phyloP scores from a whole-genome alignment of 1,140 invertebrate species.

The Eriocheir sinensis region DNA sequence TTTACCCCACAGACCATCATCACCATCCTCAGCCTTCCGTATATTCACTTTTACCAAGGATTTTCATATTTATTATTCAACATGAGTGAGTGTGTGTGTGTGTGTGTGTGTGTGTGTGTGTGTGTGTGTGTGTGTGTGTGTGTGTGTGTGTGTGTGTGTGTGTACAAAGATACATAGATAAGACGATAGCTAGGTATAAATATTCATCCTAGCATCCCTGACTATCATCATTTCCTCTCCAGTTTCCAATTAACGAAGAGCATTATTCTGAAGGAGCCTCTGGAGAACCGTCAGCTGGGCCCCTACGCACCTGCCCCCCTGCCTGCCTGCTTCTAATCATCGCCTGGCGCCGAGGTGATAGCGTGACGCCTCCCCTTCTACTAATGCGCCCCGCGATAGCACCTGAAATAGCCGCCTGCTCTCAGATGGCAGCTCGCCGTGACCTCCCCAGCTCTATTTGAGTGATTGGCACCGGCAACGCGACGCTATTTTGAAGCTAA shows the following conservation, averaged over 20 bases:
- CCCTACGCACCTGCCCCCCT: background rate
- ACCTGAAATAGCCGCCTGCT: background rate
- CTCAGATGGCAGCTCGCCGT: background rate
- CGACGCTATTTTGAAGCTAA: background rate
- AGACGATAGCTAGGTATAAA: too few species aligned
- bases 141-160: background rate
- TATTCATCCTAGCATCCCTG: background rate
- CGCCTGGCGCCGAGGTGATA: background rate
- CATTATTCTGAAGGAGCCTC: conserved; percentile 14
- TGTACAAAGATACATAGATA: background rate
- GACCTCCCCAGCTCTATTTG: background rate
- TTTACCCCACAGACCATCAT: background rate
- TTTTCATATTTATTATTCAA: too few species aligned
- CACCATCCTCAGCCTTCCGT: background rate
- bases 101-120: background rate
- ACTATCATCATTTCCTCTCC: background rate
- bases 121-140: background rate
- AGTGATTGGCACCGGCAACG: background rate
- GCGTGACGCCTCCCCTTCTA: background rate
- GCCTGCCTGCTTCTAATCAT: background rate
- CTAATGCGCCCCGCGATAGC: background rate
- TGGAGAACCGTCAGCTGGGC: background rate
- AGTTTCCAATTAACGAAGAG: background rate
- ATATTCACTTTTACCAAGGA: too few species aligned
- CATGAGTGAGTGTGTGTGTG: too few species aligned